Conservation (phyloP, 1,140 invertebrate genomes). For the Acromyrmex heyeri region DNA sequence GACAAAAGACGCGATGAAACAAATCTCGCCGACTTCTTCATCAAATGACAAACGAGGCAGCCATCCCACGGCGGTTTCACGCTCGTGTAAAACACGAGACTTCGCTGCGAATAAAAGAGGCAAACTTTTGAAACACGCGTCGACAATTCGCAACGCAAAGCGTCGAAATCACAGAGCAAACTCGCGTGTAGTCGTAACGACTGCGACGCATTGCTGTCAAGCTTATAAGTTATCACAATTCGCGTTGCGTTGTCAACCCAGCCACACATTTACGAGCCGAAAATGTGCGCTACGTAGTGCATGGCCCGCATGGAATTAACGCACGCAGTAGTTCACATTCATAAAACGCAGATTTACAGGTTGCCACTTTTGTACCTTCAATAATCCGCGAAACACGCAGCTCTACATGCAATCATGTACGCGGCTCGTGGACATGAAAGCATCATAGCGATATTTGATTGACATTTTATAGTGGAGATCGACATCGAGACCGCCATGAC, state of each 20-base stretch:
- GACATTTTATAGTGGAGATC: slow-evolving; percentile 14
- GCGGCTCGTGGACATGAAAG: background rate
- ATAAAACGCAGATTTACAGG: slow-evolving; percentile 35
- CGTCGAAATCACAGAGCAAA: slow-evolving; percentile 24
- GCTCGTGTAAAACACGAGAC: background rate
- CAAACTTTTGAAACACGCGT: slow-evolving; percentile 11
- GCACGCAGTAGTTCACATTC: background rate
- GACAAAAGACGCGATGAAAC: background rate
- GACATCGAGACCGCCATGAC: background rate
- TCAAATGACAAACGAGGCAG: slow-evolving; percentile 3
- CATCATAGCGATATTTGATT: background rate
- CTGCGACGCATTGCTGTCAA: slow-evolving; percentile 28
- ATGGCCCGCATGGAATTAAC: background rate
- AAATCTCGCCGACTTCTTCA: background rate
- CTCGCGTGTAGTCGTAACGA: background rate
- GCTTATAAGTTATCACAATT: slow-evolving; percentile 43
- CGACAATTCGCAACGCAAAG: slow-evolving; percentile 23
- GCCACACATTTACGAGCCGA: slow-evolving; percentile 16
- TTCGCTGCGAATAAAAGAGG: background rate
- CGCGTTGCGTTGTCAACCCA: background rate
- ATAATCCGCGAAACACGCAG: slow-evolving; percentile 8
- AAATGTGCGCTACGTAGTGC: background rate
- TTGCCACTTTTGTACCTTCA: slow-evolving; percentile 15
- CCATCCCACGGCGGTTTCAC: no score
- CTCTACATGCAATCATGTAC: background rate